Percentiles rank a stretch among this genome's conserved stretches.
phyloP scores from a whole-genome alignment of 2,113 vertebrate species.

The Pteruthius melanotis region DNA sequence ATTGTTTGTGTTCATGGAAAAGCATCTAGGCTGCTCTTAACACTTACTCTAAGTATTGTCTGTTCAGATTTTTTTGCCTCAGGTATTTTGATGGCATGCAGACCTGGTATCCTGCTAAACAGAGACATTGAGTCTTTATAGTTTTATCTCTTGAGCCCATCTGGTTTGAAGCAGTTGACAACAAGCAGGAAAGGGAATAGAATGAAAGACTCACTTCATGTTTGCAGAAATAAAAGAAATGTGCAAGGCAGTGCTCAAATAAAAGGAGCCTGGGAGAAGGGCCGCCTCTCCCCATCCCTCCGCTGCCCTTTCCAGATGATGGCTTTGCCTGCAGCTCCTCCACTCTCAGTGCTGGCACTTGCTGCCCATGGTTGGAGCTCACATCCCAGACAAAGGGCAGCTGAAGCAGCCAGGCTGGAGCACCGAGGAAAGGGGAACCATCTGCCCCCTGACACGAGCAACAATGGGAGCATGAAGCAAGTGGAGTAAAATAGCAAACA shows the following conservation, averaged over 20 bases:
- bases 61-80: not conserved
- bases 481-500: not conserved
- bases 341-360: not conserved
- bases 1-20: not conserved
- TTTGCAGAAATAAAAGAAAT: conserved; percentile 68
- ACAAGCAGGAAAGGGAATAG: conserved; percentile 75
- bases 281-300: not conserved
- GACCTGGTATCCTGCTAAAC: conserved; percentile 65
- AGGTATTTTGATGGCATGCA: conserved; percentile 45
- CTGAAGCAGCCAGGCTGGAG: not conserved
- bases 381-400: not conserved
- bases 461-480: not conserved
- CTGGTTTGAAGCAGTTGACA: conserved; percentile 76
- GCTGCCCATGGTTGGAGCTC: not conserved
- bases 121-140: conserved; percentile 66
- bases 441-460: accelerated
- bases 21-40: not conserved
- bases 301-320: not conserved
- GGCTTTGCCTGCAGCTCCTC: not conserved
- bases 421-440: accelerated
- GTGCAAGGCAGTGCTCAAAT: conserved; percentile 60
- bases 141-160: conserved; percentile 74
- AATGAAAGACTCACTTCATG: conserved; percentile 72
- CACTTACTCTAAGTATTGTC: not conserved
- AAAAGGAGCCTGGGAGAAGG: conserved; percentile 2